Evolutionary conservation across 2,888 invertebrate species (phyloP).

Genomic region (Caenorhabditis afra): DNA sequence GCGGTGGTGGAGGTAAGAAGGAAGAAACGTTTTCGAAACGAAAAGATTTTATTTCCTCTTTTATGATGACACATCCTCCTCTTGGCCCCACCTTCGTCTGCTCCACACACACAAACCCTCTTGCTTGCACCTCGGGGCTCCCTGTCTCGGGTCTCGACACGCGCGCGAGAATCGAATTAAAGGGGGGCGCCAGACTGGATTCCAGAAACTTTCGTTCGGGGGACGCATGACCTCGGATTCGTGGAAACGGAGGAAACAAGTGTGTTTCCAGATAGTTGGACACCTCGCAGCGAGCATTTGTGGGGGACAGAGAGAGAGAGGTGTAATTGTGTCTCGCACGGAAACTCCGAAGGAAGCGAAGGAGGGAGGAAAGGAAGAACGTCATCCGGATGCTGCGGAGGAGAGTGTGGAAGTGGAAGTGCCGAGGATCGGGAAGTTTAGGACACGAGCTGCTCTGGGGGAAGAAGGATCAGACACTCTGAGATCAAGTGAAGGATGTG

Average conservation of each 20-base stretch:
- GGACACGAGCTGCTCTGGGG: no score
- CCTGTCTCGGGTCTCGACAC: no score
- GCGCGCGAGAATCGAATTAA: no score
- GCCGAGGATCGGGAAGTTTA: conserved; percentile 4
- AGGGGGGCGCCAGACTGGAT: neutral
- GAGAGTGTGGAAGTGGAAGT: neutral
- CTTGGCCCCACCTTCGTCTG: conserved; percentile 28
- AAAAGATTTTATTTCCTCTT: conserved; percentile 52
- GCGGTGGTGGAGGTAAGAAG: neutral
- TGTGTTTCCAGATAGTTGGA: no score
- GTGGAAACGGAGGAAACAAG: no score
- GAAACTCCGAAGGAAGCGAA: conserved; percentile 1
- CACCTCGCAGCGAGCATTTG: no score
- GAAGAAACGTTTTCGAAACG: conserved; percentile 10
- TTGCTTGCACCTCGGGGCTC: no score
- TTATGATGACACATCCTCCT: conserved; percentile 55
- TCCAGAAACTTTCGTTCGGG: neutral
- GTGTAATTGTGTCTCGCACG: no score
- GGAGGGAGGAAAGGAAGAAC: conserved; percentile 8
- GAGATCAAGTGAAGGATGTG: no score
- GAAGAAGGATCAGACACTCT: no score
- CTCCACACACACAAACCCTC: conserved; percentile 17
- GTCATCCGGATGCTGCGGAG: neutral
- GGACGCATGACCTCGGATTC: no score
- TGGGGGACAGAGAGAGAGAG: no score